Base-by-base conservation (phyloP, 92 coral and sea anemone species). In the Actinostola sp. region DNA sequence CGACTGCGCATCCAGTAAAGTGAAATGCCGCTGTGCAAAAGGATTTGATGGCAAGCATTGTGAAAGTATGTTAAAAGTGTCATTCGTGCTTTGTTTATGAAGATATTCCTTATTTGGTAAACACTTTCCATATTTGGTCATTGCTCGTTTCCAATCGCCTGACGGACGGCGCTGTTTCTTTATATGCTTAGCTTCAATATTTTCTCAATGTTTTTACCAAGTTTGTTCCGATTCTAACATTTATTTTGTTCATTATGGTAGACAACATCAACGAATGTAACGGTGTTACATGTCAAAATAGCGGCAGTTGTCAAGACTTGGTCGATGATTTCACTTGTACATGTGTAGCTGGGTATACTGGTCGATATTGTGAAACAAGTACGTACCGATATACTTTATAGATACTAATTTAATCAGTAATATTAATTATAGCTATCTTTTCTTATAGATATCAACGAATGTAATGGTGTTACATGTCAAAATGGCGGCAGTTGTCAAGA, bases 1-100 rank as follows among this genome's bases (percentile, higher is more conserved):
- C 59, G 62, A 68, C 48, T 68, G 74, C 62, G 34, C 62, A 68
- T 50, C 74, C 31, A 1, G 7, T 51, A 42, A 50, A 68, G 72
- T 68, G 21, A 68, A 68, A 68, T 68, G 74, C 74, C 74, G 61
- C 62, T 68, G 74, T 51, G 21, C 57, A 20, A 15, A 30, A 26
- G 72, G 72, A 13, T 66, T 26, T 48, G n/a, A 29, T 15, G 72
- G 72, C 20, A 45, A 15, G 11, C 33, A 66, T 4, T 66, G 72
- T 19, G 51, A 39, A 39, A 8, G 52, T 63, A 9, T 20, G 52
- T 63, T 34, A 0, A 17, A 38, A 25, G 0, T 2, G 13, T 16
- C 65, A 3, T 55, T 55, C 0, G 13, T 55, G 11, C 26, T 11
- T 61, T 17, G 14, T 25, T 33, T n/a, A n/a, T n/a, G n/a, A n/a